A percentile compares a stretch with the other conserved stretches of the same genome.
Evolutionary conservation across 2,797 vertebrate genomes (phyloP).

Genomic region (Threskiornis aethiopicus): DNA sequence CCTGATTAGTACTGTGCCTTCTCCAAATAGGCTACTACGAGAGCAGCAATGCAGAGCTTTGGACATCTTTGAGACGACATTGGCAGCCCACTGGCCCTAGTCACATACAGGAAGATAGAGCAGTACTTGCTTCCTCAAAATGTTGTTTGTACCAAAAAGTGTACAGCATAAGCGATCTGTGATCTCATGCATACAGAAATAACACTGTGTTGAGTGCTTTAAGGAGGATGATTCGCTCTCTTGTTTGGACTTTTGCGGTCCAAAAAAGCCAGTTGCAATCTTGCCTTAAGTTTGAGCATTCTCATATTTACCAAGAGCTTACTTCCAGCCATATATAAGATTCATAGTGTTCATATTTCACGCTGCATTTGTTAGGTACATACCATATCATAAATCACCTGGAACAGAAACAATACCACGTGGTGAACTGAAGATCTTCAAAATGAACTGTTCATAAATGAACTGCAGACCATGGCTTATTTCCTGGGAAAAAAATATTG

Average conservation of each 20-base stretch:
- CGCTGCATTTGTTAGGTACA: slow-evolving; percentile 5
- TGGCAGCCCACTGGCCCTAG: background rate
- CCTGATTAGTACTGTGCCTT: background rate
- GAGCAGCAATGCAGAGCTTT: background rate
- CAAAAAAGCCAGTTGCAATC: background rate
- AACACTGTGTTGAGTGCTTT: background rate
- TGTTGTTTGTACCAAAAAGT: background rate
- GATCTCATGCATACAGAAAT: background rate
- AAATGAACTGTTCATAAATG: slow-evolving; percentile 12
- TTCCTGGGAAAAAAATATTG: background rate
- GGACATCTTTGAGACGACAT: background rate
- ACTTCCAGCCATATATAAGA: background rate
- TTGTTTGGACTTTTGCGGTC: background rate
- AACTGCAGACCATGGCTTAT: background rate
- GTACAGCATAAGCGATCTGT: background rate
- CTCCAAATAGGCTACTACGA: background rate
- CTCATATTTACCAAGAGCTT: background rate
- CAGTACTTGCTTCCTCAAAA: background rate
- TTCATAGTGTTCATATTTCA: background rate
- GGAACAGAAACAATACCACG: slow-evolving; percentile 1
- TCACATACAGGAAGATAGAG: background rate
- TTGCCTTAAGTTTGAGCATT: background rate
- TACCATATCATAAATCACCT: slow-evolving; percentile 20
- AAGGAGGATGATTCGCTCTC: background rate
- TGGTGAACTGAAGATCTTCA: background rate